phyloP scores from a whole-genome alignment of 2,888 invertebrate species.

The Lottia scabra region DNA sequence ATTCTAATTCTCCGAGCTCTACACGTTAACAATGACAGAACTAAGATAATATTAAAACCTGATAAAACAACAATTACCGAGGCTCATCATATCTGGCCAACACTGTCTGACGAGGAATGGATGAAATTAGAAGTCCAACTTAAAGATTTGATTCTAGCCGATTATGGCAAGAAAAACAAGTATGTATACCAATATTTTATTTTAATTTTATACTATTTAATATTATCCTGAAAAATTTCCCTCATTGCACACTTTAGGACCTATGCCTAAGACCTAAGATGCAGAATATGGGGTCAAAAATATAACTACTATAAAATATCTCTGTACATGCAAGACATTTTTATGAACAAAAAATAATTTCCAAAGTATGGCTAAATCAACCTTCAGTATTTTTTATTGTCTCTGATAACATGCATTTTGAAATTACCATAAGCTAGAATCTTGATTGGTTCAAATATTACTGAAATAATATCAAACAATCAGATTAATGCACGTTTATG shows the following conservation, averaged over 20 bases:
- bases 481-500: too few relatives aligned
- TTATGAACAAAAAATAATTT: too few relatives aligned
- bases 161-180: slow-evolving; percentile 99
- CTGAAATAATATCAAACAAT: too few relatives aligned
- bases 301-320: too few relatives aligned
- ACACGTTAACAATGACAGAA: slow-evolving; percentile 98
- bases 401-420: too few relatives aligned
- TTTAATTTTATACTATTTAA: background rate
- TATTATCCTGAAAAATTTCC: background rate
- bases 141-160: slow-evolving; percentile 97
- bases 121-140: slow-evolving; percentile 97
- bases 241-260: background rate
- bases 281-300: too few relatives aligned
- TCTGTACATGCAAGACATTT: too few relatives aligned
- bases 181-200: slow-evolving; percentile 67
- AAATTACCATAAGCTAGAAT: too few relatives aligned
- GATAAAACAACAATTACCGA: slow-evolving; percentile 99
- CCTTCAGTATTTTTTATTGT: too few relatives aligned
- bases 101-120: slow-evolving; percentile 98
- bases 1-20: slow-evolving; percentile 96
- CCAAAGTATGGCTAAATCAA: too few relatives aligned
- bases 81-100: slow-evolving; percentile 99
- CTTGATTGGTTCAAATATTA: too few relatives aligned
- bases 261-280: too few relatives aligned
- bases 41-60: slow-evolving; percentile 97